phyloP scores from a whole-genome alignment of 1,140 invertebrate genomes.

The Harpegnathos saltator region DNA sequence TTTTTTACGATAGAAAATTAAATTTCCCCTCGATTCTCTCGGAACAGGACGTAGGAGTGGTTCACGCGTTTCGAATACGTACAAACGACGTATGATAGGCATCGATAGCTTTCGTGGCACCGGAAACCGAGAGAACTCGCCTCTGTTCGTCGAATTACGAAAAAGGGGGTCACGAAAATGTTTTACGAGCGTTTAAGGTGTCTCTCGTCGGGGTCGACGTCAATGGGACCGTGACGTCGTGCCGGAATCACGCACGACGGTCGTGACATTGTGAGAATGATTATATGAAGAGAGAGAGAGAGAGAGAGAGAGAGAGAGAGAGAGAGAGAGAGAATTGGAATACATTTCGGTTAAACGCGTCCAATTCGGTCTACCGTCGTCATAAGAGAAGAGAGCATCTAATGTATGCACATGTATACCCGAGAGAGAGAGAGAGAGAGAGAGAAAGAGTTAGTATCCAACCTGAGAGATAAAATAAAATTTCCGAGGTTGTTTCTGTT shows the following conservation, averaged over 20 bases:
- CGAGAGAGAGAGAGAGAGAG: no score
- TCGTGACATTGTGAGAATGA: conserved; percentile 75
- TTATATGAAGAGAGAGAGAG: conserved; percentile 26
- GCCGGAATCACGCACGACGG: conserved; percentile 80
- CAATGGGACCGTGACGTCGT: conserved; percentile 81
- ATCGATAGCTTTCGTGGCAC: conserved; percentile 63
- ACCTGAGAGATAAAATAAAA: conserved; percentile 6
- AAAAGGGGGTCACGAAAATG: conserved; percentile 75
- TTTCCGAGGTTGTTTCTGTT: no score
- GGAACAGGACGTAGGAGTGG: background rate
- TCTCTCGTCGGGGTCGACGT: conserved; percentile 72
- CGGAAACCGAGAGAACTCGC: conserved; percentile 66
- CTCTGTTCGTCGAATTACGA: conserved; percentile 67
- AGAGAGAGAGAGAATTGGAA: conserved; percentile 26
- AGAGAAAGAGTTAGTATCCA: conserved; percentile 18
- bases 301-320: conserved; percentile 34
- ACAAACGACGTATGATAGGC: conserved; percentile 47
- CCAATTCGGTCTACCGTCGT: conserved; percentile 31
- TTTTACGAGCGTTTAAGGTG: conserved; percentile 76
- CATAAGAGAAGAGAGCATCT: background rate
- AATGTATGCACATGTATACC: background rate
- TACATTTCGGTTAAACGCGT: conserved; percentile 55
- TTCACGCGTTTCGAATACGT: conserved; percentile 25
- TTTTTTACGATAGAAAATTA: background rate
- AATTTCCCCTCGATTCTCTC: background rate